phyloP scores from a whole-genome alignment of 2,888 invertebrate species.

The Nomada flava region DNA sequence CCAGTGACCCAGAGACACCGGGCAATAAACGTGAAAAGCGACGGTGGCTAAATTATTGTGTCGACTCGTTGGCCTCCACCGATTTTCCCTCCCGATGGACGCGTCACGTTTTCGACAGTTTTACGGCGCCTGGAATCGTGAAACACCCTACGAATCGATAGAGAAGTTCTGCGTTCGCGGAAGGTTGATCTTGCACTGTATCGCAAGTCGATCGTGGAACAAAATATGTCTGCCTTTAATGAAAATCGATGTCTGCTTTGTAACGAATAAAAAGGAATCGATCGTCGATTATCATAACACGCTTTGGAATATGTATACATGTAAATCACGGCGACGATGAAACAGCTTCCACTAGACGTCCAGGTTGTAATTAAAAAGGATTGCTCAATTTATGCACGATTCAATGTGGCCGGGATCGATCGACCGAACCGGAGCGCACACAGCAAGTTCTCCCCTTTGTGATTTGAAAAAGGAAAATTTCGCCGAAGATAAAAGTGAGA shows the following conservation, averaged over 20 bases:
- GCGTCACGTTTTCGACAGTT: constrained; percentile 29
- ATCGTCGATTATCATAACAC: constrained; percentile 22
- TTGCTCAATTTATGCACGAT: constrained; percentile 57
- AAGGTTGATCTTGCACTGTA: too few relatives aligned
- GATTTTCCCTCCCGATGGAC: background rate
- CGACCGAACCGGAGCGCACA: background rate
- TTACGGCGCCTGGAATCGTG: constrained; percentile 29
- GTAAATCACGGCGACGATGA: constrained; percentile 28
- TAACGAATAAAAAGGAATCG: background rate
- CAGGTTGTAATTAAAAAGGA: constrained; percentile 49
- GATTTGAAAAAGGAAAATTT: constrained; percentile 30
- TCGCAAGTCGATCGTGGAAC: too few relatives aligned
- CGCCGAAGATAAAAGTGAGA: background rate
- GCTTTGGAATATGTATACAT: constrained; percentile 47
- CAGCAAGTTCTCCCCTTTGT: constrained; percentile 2
- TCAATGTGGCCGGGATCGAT: constrained; percentile 44
- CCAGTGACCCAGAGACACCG: constrained; percentile 50
- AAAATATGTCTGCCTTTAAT: too few relatives aligned
- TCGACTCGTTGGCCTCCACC: constrained; percentile 18
- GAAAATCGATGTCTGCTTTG: too few relatives aligned
- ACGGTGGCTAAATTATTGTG: constrained; percentile 31
- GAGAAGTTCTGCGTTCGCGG: background rate
- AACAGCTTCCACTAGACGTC: constrained; percentile 23
- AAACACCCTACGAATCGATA: too few relatives aligned
- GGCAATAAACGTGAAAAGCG: constrained; percentile 54